phyloP scores from a whole-genome alignment of 1,140 invertebrate genomes.

The Chrysoperla carnea region DNA sequence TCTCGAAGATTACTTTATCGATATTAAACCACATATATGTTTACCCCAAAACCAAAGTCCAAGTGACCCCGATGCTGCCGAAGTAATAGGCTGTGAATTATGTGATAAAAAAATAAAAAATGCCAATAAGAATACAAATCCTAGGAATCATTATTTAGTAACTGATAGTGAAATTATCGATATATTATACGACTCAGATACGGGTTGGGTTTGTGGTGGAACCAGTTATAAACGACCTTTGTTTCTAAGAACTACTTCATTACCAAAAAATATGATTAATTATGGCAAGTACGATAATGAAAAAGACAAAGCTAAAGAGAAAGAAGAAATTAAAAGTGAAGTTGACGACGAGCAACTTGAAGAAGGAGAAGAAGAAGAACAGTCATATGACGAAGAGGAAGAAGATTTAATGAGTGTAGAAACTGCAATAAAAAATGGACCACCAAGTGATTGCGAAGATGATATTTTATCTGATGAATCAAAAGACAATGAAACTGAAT shows the following conservation, averaged over 20 bases:
- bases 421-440: too few relatives aligned
- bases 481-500: too few relatives aligned
- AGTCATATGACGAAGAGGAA: not conserved
- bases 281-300: slow-evolving; percentile 26
- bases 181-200: slow-evolving; percentile 25
- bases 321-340: slow-evolving; percentile 8
- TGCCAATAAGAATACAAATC: too few relatives aligned
- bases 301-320: slow-evolving; percentile 24
- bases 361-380: slow-evolving; percentile 14
- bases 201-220: slow-evolving; percentile 20
- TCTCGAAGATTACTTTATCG: too few relatives aligned
- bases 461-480: too few relatives aligned
- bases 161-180: slow-evolving; percentile 24
- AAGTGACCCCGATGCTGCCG: too few relatives aligned
- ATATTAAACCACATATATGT: too few relatives aligned
- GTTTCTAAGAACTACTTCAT: not conserved
- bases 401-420: too few relatives aligned
- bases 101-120: too few relatives aligned
- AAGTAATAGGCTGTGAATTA: too few relatives aligned
- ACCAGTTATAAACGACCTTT: slow-evolving; percentile 15
- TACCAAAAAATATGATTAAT: slow-evolving; percentile 10
- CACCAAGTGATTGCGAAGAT: too few relatives aligned
- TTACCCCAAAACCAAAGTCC: too few relatives aligned
- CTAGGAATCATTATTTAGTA: slow-evolving; percentile 19
- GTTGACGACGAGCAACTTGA: slow-evolving; percentile 5